Evolutionary conservation across 1,140 invertebrate species (phyloP).

Genomic region (Halyomorpha halys): DNA sequence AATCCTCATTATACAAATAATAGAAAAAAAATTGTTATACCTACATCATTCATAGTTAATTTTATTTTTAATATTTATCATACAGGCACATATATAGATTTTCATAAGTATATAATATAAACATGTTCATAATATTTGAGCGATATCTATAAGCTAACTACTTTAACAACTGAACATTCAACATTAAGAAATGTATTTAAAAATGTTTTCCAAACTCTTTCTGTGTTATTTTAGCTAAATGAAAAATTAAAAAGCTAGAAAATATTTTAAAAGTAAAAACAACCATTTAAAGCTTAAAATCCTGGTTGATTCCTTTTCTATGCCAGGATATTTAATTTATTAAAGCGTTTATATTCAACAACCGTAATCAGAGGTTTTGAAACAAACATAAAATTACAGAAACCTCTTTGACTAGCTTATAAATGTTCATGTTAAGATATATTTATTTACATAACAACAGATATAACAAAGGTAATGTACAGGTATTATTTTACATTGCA

Average conservation of each 20-base stretch:
- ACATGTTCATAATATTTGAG: constrained; percentile 10
- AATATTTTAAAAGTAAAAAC: constrained; percentile 13
- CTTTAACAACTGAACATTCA: background rate
- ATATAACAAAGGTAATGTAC: constrained; percentile 4
- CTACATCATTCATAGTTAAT: background rate
- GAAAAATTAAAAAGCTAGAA: constrained; percentile 8
- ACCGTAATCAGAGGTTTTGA: background rate
- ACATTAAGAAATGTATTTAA: background rate
- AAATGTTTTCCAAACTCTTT: background rate
- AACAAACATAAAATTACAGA: background rate
- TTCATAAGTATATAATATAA: constrained; percentile 6
- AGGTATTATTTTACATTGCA: background rate
- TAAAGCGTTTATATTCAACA: constrained; percentile 17
- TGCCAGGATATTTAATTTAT: constrained; percentile 17
- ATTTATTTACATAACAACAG: constrained; percentile 13
- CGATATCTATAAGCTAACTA: constrained; percentile 19
- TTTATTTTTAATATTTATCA: constrained; percentile 1
- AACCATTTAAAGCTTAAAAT: constrained; percentile 11
- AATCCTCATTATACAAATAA: too few species aligned
- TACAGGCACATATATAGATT: constrained; percentile 20
- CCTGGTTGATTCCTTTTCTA: background rate
- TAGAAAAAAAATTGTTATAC: too few species aligned
- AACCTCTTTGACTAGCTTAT: constrained; percentile 4
- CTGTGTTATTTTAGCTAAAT: background rate
- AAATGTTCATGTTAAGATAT: background rate